These are phyloP conservation scores for Gouania willdenowi DNA, from an alignment of 2,797 vertebrate species.

Conservation along the genomic window DNA sequence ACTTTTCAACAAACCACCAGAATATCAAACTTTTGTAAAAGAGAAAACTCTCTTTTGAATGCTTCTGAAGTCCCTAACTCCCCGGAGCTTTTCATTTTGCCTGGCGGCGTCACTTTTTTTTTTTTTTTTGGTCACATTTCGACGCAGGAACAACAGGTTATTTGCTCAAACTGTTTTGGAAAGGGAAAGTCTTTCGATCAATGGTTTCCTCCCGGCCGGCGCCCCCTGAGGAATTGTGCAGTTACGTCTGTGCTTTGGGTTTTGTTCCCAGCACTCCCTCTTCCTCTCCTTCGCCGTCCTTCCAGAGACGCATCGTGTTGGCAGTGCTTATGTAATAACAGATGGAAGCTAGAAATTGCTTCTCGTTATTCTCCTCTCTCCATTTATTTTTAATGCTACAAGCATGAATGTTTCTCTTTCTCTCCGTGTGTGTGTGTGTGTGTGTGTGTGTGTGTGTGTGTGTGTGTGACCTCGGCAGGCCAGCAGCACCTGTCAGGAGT, in stretches of 20 bases:
- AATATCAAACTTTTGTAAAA: no score
- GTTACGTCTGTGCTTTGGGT: slow-evolving; percentile 26
- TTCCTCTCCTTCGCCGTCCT: slow-evolving; percentile 43
- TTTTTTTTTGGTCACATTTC: slow-evolving; percentile 20
- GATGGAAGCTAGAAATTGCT: slow-evolving; percentile 98
- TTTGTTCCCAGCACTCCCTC: slow-evolving; percentile 26
- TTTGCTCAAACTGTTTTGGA: slow-evolving; percentile 41
- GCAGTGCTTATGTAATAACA: slow-evolving; percentile 99
- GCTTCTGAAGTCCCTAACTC: slow-evolving; percentile 30
- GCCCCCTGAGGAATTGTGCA: slow-evolving; percentile 50
- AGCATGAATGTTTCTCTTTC: slow-evolving; percentile 60
- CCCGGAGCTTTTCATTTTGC: slow-evolving; percentile 4
- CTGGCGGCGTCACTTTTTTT: not conserved
- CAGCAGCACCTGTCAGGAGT: slow-evolving; percentile 99
- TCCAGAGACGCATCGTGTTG: slow-evolving; percentile 87
- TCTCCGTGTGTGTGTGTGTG: slow-evolving; percentile 10
- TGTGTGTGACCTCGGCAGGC: slow-evolving; percentile 88
- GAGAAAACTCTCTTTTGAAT: not conserved
- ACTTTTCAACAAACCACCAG: no score
- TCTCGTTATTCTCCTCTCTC: slow-evolving; percentile 91
- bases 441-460: slow-evolving; percentile 38
- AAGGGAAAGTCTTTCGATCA: no score
- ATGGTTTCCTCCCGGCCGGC: slow-evolving; percentile 33
- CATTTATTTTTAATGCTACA: slow-evolving; percentile 87
- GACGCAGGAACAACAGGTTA: slow-evolving; percentile 45